These are phyloP conservation scores for Darevskia mixta DNA, from an alignment of 2,797 vertebrate species.

Conservation along the genomic window DNA sequence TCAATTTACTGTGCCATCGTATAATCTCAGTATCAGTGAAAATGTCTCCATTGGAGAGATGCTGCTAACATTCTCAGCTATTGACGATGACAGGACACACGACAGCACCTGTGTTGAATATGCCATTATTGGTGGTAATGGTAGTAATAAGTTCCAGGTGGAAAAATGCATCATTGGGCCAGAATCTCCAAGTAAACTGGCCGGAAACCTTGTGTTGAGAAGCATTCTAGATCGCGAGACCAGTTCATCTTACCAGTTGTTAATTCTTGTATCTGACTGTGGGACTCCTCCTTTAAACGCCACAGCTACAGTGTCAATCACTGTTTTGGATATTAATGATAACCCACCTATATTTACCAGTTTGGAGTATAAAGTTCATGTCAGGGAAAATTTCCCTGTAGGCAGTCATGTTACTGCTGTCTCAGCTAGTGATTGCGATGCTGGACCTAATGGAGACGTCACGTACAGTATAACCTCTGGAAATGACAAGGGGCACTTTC, in stretches of 20 bases:
- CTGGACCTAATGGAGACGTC: constrained; percentile 83
- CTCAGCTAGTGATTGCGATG: constrained; percentile 85
- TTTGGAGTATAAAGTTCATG: constrained; percentile 80
- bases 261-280: constrained; percentile 85
- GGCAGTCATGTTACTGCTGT: constrained; percentile 83
- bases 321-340: constrained; percentile 90
- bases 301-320: constrained; percentile 81
- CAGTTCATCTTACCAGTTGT: constrained; percentile 78
- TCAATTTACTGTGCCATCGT: constrained; percentile 81
- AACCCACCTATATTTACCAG: constrained; percentile 86
- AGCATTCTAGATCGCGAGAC: constrained; percentile 85
- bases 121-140: constrained; percentile 82
- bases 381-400: constrained; percentile 84
- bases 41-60: constrained; percentile 80
- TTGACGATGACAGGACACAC: constrained; percentile 83
- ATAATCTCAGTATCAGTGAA: constrained; percentile 85
- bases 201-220: constrained; percentile 85
- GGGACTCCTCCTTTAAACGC: constrained; percentile 85
- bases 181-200: constrained; percentile 75
- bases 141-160: constrained; percentile 84
- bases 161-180: constrained; percentile 78
- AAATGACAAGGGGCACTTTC: constrained; percentile 84
- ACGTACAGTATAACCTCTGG: constrained; percentile 87
- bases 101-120: constrained; percentile 86
- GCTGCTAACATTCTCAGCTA: constrained; percentile 83